Evolutionary conservation across 2,888 invertebrate species (phyloP).

Genomic region (Stictocephala bisonia): DNA sequence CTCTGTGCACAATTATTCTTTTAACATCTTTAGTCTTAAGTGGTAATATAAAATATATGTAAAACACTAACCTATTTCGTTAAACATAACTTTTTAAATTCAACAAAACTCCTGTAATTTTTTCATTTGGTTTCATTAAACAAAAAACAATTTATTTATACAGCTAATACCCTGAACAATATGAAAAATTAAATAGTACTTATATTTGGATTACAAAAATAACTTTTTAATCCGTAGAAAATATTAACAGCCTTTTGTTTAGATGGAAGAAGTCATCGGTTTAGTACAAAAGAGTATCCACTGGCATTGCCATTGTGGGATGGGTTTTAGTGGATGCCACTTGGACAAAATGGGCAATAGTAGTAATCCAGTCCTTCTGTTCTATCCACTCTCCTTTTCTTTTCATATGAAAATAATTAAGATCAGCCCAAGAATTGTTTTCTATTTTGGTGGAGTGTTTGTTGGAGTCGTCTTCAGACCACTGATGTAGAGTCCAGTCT

Average conservation of each 20-base stretch:
- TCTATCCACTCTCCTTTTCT: neutral
- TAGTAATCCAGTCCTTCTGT: slow-evolving; percentile 31
- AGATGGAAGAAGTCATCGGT: slow-evolving; percentile 25
- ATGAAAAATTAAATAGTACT: neutral
- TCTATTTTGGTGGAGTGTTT: neutral
- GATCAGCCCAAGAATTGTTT: neutral
- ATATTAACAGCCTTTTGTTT: slow-evolving; percentile 40
- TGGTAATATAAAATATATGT: neutral
- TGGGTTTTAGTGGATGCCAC: neutral
- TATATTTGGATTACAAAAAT: slow-evolving; percentile 32
- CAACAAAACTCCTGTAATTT: neutral
- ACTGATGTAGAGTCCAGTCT: neutral
- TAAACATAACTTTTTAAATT: neutral
- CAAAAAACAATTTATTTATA: neutral
- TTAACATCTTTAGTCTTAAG: neutral
- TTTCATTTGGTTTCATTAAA: neutral
- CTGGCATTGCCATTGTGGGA: slow-evolving; percentile 22
- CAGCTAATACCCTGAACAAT: slow-evolving; percentile 24
- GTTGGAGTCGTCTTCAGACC: neutral
- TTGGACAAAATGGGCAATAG: slow-evolving; percentile 29
- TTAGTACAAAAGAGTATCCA: slow-evolving; percentile 15
- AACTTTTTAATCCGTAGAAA: slow-evolving; percentile 30
- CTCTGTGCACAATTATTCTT: neutral
- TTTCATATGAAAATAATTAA: neutral
- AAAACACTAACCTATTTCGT: neutral